A percentile compares a stretch with the other conserved stretches of the same genome.
phyloP scores from a whole-genome alignment of 1,140 invertebrate species.

The Drosophila quadrilineata region DNA sequence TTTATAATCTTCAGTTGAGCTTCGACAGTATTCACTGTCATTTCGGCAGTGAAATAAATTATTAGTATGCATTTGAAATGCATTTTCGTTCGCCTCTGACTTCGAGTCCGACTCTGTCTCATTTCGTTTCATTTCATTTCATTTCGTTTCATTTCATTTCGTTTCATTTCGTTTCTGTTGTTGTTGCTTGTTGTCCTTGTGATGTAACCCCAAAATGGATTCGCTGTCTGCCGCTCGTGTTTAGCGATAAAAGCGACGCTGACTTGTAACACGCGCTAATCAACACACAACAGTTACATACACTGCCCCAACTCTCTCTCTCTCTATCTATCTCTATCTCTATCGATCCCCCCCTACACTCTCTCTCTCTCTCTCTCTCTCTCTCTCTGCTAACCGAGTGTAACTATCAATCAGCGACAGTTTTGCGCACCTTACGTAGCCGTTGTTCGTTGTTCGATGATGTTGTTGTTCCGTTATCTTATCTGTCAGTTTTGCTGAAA shows the following conservation, averaged over 20 bases:
- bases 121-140: neutral
- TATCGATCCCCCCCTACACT: neutral
- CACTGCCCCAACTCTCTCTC: neutral
- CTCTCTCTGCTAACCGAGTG: neutral
- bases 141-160: constrained; percentile 9
- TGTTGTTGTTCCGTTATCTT: constrained; percentile 53
- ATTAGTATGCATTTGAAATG: constrained; percentile 22
- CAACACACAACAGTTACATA: constrained; percentile 22
- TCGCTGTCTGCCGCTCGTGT: constrained; percentile 56
- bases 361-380: neutral
- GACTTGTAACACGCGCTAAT: constrained; percentile 66
- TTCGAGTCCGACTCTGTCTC: too few relatives aligned
- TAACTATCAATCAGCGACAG: constrained; percentile 62
- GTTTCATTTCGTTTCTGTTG: constrained; percentile 9
- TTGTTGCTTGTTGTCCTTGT: constrained; percentile 50
- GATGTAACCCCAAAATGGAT: constrained; percentile 58
- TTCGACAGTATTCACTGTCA: too few relatives aligned
- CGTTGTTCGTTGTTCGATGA: constrained; percentile 22
- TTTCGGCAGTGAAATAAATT: constrained; percentile 31
- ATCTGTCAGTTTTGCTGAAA: constrained; percentile 67
- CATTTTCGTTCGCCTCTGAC: too few relatives aligned
- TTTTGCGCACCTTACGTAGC: constrained; percentile 62
- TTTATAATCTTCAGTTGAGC: too few relatives aligned
- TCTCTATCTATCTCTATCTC: neutral
- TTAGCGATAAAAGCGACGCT: constrained; percentile 54